Evolutionary conservation across 2,888 invertebrate genomes (phyloP), one percentile per base, ranked within the genome.

Genomic region (Choristoneura rosaceana): DNA sequence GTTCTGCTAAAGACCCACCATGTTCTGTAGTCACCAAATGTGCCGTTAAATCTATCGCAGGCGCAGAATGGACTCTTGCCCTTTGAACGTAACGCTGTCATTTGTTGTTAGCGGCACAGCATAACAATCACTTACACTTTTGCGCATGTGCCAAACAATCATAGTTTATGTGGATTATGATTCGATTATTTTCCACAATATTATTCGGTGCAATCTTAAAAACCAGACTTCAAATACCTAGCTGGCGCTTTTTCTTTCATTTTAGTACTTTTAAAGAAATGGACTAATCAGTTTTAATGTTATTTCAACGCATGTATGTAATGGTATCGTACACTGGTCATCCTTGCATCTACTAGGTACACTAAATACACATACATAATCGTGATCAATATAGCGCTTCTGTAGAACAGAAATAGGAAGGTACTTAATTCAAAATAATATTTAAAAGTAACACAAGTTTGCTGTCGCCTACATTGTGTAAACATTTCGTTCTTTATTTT

Each of bases 1-100:
- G 89, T 85, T 86, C 89, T 89, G 85, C 87, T 91, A 93, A 91
- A 92, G 89, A 90, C 91, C 89, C 86, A 84, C 88, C 87, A 89
- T 87, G 89, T 88, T 86, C 85, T 85, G 82, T 82, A 90, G 87
- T 90, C 90, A 87, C 89, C 89, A 87, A 88, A 90, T 90, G 90
- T 82, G 85, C 89, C 81, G 85, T 88, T 86, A 81, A 83, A 85
- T 84, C 81, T 83, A 88, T 86, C 86, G 62, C 73, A 50, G 85
- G 79, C 84, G 77, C 80, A 84, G 84, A 87, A 84, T 84, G 55
- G 82, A 80, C 82, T 84, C 83, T 84, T 85, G 86, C 86, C 86
- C 86, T 88, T 87, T 89, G 80, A 85, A 83, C 82, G 80, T 79
- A 84, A 83, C 82, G 80, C 76, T 81, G 80, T 82, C 81, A 84